A percentile compares a stretch with the other conserved stretches of the same genome.
Evolutionary conservation across 2,113 vertebrate species (phyloP).

Genomic region (Tinamus guttatus): DNA sequence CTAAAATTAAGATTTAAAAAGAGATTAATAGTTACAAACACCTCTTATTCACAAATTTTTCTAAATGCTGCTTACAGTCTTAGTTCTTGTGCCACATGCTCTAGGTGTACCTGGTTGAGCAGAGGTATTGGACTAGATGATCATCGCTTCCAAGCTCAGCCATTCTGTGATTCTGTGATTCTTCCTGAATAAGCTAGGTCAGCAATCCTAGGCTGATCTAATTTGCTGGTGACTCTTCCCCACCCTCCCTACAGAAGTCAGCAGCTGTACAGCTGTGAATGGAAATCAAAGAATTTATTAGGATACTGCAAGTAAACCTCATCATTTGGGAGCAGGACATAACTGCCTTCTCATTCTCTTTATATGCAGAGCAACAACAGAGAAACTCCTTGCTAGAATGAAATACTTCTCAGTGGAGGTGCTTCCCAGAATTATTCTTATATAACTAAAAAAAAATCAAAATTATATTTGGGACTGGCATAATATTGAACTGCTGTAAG

Average conservation of each 20-base stretch:
- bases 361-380: neutral
- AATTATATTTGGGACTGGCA: neutral
- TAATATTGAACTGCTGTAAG: neutral
- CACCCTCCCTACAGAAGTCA: neutral
- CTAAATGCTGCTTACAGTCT: neutral
- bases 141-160: too few species aligned
- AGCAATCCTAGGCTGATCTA: neutral
- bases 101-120: too few species aligned
- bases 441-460: neutral
- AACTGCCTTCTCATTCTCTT: neutral
- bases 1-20: neutral
- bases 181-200: neutral
- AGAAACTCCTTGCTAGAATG: neutral
- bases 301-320: neutral
- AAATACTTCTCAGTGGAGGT: neutral
- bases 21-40: neutral
- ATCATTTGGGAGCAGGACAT: neutral
- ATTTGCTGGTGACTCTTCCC: neutral
- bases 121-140: too few species aligned
- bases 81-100: neutral
- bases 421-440: neutral
- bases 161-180: too few species aligned
- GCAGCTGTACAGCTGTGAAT: neutral
- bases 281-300: neutral
- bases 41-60: neutral